phyloP scores from a whole-genome alignment of 2,888 invertebrate species.

The Cantharis lateralis region DNA sequence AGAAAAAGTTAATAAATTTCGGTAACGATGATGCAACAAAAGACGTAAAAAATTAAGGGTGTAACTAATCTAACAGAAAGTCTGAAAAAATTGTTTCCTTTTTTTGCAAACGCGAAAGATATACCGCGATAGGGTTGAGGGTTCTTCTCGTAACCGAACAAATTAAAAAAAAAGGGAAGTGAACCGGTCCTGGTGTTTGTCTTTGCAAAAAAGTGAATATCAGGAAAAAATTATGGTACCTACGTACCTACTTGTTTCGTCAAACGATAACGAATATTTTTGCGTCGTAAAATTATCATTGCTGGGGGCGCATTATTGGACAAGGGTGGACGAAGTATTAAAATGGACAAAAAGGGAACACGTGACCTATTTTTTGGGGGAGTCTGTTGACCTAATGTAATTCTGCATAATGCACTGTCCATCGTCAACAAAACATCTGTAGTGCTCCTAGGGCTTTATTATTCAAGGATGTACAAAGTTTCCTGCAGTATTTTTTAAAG shows the following conservation, averaged over 20 bases:
- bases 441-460: slow-evolving; percentile 24
- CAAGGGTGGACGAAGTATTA: slow-evolving; percentile 51
- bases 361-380: slow-evolving; percentile 53
- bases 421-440: slow-evolving; percentile 42
- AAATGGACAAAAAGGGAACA: slow-evolving; percentile 56
- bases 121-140: slow-evolving; percentile 41
- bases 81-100: slow-evolving; percentile 35
- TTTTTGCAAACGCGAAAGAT: slow-evolving; percentile 41
- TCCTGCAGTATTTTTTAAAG: too few relatives aligned
- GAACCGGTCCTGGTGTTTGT: neutral
- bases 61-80: slow-evolving; percentile 4
- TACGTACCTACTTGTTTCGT: neutral
- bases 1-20: slow-evolving; percentile 27
- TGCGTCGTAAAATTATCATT: slow-evolving; percentile 17
- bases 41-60: slow-evolving; percentile 10
- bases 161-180: slow-evolving; percentile 3
- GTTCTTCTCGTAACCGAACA: slow-evolving; percentile 27
- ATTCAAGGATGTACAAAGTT: slow-evolving; percentile 42
- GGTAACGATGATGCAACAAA: slow-evolving; percentile 26
- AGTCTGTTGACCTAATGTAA: slow-evolving; percentile 46
- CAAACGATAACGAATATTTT: neutral
- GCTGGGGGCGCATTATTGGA: slow-evolving; percentile 47
- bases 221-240: neutral
- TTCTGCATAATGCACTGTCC: slow-evolving; percentile 51
- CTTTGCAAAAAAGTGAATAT: neutral